Base-by-base conservation (phyloP, 2,113 vertebrate species). In the Eublepharis macularius region DNA sequence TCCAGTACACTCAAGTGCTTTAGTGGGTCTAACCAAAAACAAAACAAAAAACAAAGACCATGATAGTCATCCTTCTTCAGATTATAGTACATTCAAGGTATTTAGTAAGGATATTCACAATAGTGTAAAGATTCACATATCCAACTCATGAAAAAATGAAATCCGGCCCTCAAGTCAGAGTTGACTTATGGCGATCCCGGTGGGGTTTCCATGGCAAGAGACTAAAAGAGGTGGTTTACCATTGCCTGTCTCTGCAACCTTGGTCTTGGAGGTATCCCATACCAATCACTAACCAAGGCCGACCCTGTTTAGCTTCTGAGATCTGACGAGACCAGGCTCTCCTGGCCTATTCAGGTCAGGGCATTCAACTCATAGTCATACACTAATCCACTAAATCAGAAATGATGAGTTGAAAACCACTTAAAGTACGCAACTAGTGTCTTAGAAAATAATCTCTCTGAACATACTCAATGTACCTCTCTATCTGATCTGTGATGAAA, bases 401-500 rank as follows among this genome's bases (percentile, higher is more conserved):
- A 68, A 63, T 14, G 41, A 29, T 4, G 47, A 36, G 41, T 36
- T 29, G 14, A 24, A 34, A 63, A 26, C 60, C 60, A 16, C 12
- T 29, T 2, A 41, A 57, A 49, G 10, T 17, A 2, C 21, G 57
- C 43, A 45, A 49, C 12, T 43, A 34, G 6, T 4, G 41, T 14
- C 2, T 68, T 29, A 49, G 16, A 43, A 19, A 14, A n/a, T 49
- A 17, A 54, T 1, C 19, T n/a, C n/a, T 70, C 79, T 36, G 49
- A 70, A 57, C 79, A 17, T 29, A 70, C 34, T 39, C 7, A 63
- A 79, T 95, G 73, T 76, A 99, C 99, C 97, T 99, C 88, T 97
- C 97, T 41, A 97, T 90, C 57, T 97, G 97, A 86, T 98, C 98
- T 0, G 98, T 98, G 95, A 99, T 97, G 92, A 97, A 99, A 34